These are phyloP conservation scores for Bombus waltoni DNA, from an alignment of 1,140 invertebrate genomes.

Conservation along the genomic window DNA sequence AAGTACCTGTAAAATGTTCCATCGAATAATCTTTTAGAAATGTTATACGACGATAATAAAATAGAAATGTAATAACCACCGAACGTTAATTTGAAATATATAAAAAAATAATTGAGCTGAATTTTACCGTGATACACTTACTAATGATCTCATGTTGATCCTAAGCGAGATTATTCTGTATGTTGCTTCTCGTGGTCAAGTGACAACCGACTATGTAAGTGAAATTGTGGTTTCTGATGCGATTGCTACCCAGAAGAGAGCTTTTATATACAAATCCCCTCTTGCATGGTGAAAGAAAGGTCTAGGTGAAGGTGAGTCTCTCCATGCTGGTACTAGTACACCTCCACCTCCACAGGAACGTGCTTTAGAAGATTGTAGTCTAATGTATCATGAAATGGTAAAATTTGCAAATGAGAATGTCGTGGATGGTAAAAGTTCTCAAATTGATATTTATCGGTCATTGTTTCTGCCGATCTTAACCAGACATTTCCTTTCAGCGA, in stretches of 20 bases:
- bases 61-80: neutral
- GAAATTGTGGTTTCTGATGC: slow-evolving; percentile 77
- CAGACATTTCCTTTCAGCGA: slow-evolving; percentile 17
- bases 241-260: slow-evolving; percentile 79
- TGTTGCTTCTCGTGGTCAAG: slow-evolving; percentile 54
- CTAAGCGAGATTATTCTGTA: slow-evolving; percentile 46
- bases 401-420: slow-evolving; percentile 42
- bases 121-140: slow-evolving; percentile 67
- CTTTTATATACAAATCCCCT: slow-evolving; percentile 82
- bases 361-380: slow-evolving; percentile 19
- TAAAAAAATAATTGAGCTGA: neutral
- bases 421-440: slow-evolving; percentile 45
- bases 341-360: slow-evolving; percentile 15
- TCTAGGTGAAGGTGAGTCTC: slow-evolving; percentile 83
- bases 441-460: slow-evolving; percentile 35
- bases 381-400: neutral
- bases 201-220: slow-evolving; percentile 70
- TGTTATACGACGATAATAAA: too few species aligned
- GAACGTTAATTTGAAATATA: neutral
- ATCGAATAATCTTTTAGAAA: neutral
- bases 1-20: slow-evolving; percentile 66
- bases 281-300: slow-evolving; percentile 80
- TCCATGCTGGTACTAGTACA: slow-evolving; percentile 51
- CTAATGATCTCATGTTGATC: slow-evolving; percentile 74
- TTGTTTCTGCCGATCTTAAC: neutral